Evolutionary conservation across 2,113 vertebrate genomes (phyloP), one percentile per base, ranked within the genome.

Genomic region (Anser brachyrhynchus): DNA sequence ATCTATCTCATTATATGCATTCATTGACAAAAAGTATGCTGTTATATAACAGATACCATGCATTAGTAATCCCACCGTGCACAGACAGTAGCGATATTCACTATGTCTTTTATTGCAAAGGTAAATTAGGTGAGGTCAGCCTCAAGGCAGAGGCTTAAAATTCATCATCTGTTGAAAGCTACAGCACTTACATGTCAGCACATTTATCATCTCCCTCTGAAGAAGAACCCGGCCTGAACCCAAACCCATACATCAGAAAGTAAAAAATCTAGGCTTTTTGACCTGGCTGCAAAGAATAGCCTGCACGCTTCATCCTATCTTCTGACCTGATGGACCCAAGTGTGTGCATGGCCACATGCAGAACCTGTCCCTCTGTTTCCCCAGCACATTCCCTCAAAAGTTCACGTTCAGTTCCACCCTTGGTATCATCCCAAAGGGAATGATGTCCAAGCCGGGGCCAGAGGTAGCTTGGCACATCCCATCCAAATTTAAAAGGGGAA

Each of bases 91-190:
- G 55, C 80, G 31, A 64, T 15, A 26, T 3, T 3, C 0, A 1
- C 44, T 46, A 5, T 6, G 62, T 12, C 17, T 89, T 81, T 79
- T 22, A 61, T 25, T 80, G 44, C 26, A 72, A 75, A 93, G 1
- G 1, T 61, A 87, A 62, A 74, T 58, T 39, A 84, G 9, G 7
- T 44, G 62, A 91, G 11, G 46, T 85, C 65, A 93, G 35, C 33
- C 54, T 57, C 62, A 62, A 29, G 1, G 1, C 13, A 5, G 35
- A 75, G 26, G 29, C 44, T 82, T 89, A 86, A 69, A 66, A 72
- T 39, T 87, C 39, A 69, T 31, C 74, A 59, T n/a, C 35, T 37
- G 29, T 14, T 65, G 76, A 94, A 95, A 91, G 44, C 20, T 43
- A 62, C 33, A 69, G 49, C 59, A 76, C 58, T 69, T 83, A 35